These are phyloP conservation scores for Drosophila watanabei DNA, from an alignment of 1,140 invertebrate species.

Conservation along the genomic window DNA sequence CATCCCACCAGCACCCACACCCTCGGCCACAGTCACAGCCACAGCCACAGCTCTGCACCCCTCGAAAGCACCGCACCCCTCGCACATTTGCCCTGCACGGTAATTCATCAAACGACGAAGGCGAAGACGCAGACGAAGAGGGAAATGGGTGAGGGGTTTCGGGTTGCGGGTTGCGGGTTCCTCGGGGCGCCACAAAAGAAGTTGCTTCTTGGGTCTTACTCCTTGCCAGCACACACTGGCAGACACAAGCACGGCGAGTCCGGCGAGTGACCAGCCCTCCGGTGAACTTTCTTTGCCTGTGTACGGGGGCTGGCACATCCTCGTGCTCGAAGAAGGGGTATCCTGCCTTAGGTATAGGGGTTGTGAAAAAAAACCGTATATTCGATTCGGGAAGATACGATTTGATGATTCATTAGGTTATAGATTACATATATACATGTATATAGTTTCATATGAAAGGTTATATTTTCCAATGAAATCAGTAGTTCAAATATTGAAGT, in stretches of 20 bases:
- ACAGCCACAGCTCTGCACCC: slow-evolving; percentile 16
- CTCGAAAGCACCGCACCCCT: slow-evolving; percentile 51
- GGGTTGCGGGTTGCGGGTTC: slow-evolving; percentile 31
- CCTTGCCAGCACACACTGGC: slow-evolving; percentile 9
- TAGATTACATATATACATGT: not conserved
- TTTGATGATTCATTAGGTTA: slow-evolving; percentile 1
- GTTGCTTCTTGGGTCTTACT: slow-evolving; percentile 74
- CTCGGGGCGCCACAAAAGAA: slow-evolving; percentile 78
- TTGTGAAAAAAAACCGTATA: slow-evolving; percentile 8
- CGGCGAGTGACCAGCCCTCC: slow-evolving; percentile 69
- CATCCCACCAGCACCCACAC: not conserved
- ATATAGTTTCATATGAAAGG: not conserved
- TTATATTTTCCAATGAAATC: not conserved
- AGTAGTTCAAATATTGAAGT: not conserved
- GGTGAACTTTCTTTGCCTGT: slow-evolving; percentile 44
- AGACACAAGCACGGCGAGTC: slow-evolving; percentile 46
- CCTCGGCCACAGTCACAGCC: slow-evolving; percentile 3
- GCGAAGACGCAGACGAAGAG: slow-evolving; percentile 43
- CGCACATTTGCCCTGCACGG: slow-evolving; percentile 77
- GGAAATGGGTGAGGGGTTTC: slow-evolving; percentile 16
- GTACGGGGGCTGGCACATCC: slow-evolving; percentile 18
- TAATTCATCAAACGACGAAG: slow-evolving; percentile 83
- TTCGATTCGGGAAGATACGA: slow-evolving; percentile 14
- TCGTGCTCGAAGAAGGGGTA: slow-evolving; percentile 13
- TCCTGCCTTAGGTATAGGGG: slow-evolving; percentile 7